A percentile compares a stretch with the other conserved stretches of the same genome.
Evolutionary conservation across 2,797 vertebrate genomes (phyloP).

Genomic region (Cephalopachus bancanus): DNA sequence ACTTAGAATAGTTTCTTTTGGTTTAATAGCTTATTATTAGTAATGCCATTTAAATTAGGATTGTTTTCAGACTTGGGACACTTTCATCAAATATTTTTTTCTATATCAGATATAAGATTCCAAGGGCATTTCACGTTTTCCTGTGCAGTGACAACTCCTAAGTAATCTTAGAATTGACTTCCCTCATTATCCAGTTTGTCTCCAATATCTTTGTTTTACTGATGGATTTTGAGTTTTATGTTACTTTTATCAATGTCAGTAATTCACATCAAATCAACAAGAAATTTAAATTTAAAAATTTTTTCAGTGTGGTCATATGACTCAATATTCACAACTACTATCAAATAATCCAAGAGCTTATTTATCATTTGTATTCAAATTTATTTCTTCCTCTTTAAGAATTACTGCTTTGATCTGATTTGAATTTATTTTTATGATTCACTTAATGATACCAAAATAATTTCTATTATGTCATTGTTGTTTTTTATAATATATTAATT

Average conservation of each 20-base stretch:
- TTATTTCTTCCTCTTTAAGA: background rate
- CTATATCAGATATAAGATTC: background rate
- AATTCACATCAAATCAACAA: background rate
- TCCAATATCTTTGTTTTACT: conserved; percentile 16
- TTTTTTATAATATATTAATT: background rate
- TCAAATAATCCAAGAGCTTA: background rate
- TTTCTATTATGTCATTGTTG: background rate
- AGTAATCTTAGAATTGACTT: background rate
- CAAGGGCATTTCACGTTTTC: conserved; percentile 42
- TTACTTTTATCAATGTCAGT: background rate
- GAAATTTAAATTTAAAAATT: background rate
- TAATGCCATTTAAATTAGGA: background rate
- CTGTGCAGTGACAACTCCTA: background rate
- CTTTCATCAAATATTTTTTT: background rate
- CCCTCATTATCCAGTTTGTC: background rate
- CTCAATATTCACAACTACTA: background rate
- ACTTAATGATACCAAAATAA: background rate
- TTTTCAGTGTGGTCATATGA: background rate
- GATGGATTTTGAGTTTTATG: background rate
- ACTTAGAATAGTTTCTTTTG: background rate
- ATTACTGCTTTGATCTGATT: background rate
- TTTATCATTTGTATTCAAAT: background rate
- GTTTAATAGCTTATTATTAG: background rate
- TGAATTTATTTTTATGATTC: conserved; percentile 2
- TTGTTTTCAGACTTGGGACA: conserved; percentile 27